phyloP scores from a whole-genome alignment of 1,140 invertebrate genomes.

The Leucophenga varia region DNA sequence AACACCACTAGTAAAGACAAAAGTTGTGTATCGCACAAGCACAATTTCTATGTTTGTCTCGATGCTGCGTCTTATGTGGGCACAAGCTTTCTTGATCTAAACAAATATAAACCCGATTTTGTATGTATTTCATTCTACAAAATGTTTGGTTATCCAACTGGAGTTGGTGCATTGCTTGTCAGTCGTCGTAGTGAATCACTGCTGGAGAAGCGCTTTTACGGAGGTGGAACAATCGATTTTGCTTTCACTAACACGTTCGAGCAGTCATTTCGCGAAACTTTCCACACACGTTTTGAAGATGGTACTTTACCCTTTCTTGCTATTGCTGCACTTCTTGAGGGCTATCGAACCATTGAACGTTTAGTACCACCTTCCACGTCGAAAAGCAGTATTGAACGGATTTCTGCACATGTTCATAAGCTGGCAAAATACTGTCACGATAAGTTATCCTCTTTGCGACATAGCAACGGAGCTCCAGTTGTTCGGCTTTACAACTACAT shows the following conservation, averaged over 20 bases:
- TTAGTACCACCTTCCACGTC: conserved; percentile 58
- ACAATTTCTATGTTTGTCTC: conserved; percentile 77
- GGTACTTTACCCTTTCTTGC: conserved; percentile 88
- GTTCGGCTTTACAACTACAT: conserved; percentile 74
- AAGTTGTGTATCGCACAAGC: conserved; percentile 24
- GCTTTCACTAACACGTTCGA: conserved; percentile 69
- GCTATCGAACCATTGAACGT: conserved; percentile 70
- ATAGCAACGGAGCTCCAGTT: conserved; percentile 72
- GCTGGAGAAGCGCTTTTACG: conserved; percentile 80
- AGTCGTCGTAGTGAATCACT: conserved; percentile 66
- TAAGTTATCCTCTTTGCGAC: conserved; percentile 65
- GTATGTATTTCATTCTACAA: conserved; percentile 95
- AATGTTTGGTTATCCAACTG: conserved; percentile 96
- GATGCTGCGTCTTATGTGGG: conserved; percentile 84
- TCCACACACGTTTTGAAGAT: conserved; percentile 88
- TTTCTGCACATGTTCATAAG: conserved; percentile 74
- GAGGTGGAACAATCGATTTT: conserved; percentile 88
- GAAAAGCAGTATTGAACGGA: conserved; percentile 65
- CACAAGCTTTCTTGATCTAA: conserved; percentile 79
- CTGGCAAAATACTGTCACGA: conserved; percentile 75
- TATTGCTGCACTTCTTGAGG: conserved; percentile 78
- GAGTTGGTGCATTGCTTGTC: conserved; percentile 84
- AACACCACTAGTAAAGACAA: too few relatives aligned
- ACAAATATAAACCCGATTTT: conserved; percentile 78
- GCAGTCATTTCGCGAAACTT: conserved; percentile 66